Base-by-base conservation (phyloP, 2,888 invertebrate species). In the Xestia rhomboidea region DNA sequence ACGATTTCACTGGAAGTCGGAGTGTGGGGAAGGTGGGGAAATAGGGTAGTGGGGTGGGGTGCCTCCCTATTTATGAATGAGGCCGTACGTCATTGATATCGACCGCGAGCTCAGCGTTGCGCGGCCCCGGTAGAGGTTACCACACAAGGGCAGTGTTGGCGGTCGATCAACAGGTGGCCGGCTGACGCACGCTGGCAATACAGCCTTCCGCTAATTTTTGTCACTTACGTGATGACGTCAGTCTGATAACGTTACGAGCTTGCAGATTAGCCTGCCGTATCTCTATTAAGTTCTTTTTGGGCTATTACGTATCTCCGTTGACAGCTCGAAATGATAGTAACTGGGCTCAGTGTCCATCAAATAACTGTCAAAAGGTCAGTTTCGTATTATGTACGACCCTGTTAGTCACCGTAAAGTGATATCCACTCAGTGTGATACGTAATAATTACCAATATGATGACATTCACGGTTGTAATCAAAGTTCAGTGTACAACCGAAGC, bases 71-170 rank as follows among this genome's bases (percentile, higher is more conserved):
- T 96, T 94, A 95, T 96, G 96, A 96, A 96, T 96, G 96, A 93
- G 95, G 95, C 89, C 93, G 93, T 95, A 96, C 96, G 96, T 96
- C 96, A 96, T 94, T 90, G 90, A 88, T 92, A 95, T 96, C 95
- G 96, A 96, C 92, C 93, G 92, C 89, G 77, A 15, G 86, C 80
- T 88, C 87, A 85, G 87, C 77, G 78, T 89, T 82, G 85, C 83
- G 85, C 87, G 91, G 92, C 92, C 93, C 89, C 88, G 91, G 91
- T 83, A 90, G 91, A 93, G 95, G 96, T 94, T 95, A 93, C 90
- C 93, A 88, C 93, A 93, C 96, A 96, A 96, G 96, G 96, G 91
- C 95, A 93, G 86, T 86, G 87, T 89, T 88, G 89, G 89, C 90
- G 91, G 83, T 89, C 91, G 90, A 91, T 91, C 96, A 95, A 96